Percentiles rank a stretch among this genome's conserved stretches.
These are phyloP conservation scores for Colostygia pectinataria DNA, from an alignment of 2,888 invertebrate genomes.

Conservation along the genomic window DNA sequence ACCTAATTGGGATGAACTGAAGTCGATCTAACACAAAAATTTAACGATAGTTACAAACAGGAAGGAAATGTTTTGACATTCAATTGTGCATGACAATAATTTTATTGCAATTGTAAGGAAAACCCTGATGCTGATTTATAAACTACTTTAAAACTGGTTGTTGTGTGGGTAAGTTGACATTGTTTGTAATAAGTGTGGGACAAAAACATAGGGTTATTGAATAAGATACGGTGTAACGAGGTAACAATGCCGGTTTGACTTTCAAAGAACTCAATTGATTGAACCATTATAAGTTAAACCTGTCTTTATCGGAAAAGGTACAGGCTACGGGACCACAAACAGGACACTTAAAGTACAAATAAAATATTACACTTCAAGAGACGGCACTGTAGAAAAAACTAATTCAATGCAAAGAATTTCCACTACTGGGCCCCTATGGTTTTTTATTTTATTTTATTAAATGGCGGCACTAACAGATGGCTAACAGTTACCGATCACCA, in stretches of 20 bases:
- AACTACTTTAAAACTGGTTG: constrained; percentile 12
- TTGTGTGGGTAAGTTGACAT: constrained; percentile 14
- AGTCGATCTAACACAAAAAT: constrained; percentile 2
- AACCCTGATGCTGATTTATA: constrained; percentile 13
- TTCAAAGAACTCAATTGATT: constrained; percentile 25
- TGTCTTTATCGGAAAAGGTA: constrained; percentile 10
- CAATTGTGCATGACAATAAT: neutral
- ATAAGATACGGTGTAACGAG: constrained; percentile 16
- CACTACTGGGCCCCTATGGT: neutral
- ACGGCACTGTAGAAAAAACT: neutral
- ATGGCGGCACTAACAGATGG: too few relatives aligned
- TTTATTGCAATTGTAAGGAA: constrained; percentile 10
- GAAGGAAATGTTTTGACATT: constrained; percentile 1
- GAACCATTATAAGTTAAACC: constrained; percentile 18
- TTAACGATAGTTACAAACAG: neutral
- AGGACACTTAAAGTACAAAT: neutral
- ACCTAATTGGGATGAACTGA: constrained; percentile 10
- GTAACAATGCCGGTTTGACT: constrained; percentile 21
- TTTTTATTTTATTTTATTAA: too few relatives aligned
- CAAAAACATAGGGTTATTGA: constrained; percentile 14
- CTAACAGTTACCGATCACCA: too few relatives aligned
- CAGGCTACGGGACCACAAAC: neutral
- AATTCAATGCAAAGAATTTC: neutral
- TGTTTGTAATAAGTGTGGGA: constrained; percentile 24
- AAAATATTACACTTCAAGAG: neutral